phyloP scores from a whole-genome alignment of 2,797 vertebrate species.

The Pseudochaenichthys georgianus region DNA sequence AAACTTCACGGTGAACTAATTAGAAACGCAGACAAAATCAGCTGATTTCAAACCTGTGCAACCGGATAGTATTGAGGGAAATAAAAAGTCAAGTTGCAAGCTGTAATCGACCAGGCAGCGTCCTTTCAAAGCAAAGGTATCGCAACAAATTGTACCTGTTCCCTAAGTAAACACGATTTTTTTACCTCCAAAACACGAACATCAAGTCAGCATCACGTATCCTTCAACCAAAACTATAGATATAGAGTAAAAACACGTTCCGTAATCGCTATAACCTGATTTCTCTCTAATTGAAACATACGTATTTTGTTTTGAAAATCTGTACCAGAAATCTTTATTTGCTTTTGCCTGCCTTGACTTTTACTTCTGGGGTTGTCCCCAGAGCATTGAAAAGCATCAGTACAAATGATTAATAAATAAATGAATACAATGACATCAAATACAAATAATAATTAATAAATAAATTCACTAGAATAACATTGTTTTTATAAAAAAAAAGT shows the following conservation, averaged over 20 bases:
- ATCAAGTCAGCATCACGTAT: too few relatives aligned
- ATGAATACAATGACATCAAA: too few relatives aligned
- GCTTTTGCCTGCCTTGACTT: not conserved
- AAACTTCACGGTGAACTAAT: not conserved
- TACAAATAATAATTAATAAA: too few relatives aligned
- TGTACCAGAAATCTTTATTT: not conserved
- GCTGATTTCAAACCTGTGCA: conserved; percentile 16
- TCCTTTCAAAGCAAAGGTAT: conserved; percentile 33
- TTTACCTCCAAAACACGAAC: not conserved
- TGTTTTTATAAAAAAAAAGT: too few relatives aligned
- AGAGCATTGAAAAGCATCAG: not conserved
- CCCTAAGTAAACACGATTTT: not conserved
- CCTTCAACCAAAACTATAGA: too few relatives aligned
- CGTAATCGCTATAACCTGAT: not conserved
- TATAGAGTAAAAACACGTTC: not conserved
- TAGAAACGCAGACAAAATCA: not conserved
- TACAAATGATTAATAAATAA: too few relatives aligned
- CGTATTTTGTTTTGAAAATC: not conserved
- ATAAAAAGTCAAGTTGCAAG: not conserved
- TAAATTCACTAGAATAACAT: too few relatives aligned
- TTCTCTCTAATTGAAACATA: fast-evolving
- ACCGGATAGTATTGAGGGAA: conserved; percentile 17
- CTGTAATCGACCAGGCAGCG: fast-evolving
- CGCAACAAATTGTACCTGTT: not conserved
- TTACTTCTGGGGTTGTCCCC: not conserved